Evolutionary conservation across 2,797 vertebrate species (phyloP).

Genomic region (Phoxinus dragarum): DNA sequence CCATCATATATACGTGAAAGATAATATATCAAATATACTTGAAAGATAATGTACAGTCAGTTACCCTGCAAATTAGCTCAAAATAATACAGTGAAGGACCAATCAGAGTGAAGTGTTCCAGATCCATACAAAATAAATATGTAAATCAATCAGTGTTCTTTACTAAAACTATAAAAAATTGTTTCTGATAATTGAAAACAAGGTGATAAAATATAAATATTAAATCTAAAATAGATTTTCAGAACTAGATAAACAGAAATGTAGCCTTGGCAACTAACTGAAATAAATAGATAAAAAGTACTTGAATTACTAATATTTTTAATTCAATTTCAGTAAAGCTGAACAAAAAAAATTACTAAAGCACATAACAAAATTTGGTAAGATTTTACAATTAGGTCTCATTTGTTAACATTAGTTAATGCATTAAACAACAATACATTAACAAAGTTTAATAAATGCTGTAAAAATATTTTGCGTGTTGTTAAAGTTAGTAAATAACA

Average conservation of each 20-base stretch:
- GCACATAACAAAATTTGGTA: not conserved
- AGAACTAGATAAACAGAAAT: not conserved
- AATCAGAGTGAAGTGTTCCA: not conserved
- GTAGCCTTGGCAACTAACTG: not conserved
- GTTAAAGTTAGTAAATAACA: no score
- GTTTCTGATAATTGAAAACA: not conserved
- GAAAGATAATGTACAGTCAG: not conserved
- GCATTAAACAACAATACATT: no score
- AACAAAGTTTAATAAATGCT: no score
- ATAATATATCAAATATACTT: not conserved
- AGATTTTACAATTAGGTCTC: no score
- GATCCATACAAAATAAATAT: not conserved
- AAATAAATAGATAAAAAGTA: not conserved
- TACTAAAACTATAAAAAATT: not conserved
- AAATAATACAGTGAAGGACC: not conserved
- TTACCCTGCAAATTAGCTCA: not conserved
- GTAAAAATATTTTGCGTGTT: no score
- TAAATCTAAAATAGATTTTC: not conserved
- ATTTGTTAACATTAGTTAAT: no score
- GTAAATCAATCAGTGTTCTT: not conserved
- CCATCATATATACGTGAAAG: not conserved
- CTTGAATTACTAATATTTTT: not conserved
- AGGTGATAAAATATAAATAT: not conserved
- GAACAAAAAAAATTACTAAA: not conserved
- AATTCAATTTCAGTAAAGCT: no score